Evolutionary conservation across 2,113 vertebrate species (phyloP), one percentile per base, ranked within the genome.

Genomic region (Ancistrus triradiatus): DNA sequence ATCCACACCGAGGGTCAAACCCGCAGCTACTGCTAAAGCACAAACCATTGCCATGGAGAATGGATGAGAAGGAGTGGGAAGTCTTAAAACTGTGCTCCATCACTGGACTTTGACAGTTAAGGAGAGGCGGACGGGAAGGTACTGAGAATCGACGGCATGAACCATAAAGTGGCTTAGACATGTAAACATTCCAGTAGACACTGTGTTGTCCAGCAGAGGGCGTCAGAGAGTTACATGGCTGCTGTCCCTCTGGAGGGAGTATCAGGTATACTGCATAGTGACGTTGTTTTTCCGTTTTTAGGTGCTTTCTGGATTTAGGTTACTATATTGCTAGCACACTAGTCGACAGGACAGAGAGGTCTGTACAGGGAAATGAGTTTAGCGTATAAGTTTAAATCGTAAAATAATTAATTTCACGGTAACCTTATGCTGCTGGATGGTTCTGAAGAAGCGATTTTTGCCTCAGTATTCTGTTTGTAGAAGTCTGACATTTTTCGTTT

Each of bases 1-100:
- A 77, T 89, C 31, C 85, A 84, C 47, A 80, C 85, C 6, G 86
- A 90, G 70, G 86, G 88, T 35, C 88, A 90, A 71, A 90, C 88
- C 1, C 77, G 80, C 35, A 90, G 88, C 82, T 91, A 91, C 72
- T 91, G 89, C 77, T 91, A 76, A 78, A 62, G 65, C 69, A 66
- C 38, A 64, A 55, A 60, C 42, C 28, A 50, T 40, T 46, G 40
- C 28, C 21, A 52, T 37, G 17, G 53, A 52, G 25, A 3, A 11
- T 40, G 28, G 22, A 21, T 42, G 40, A 52, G 31, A 31, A n/a
- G 24, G 13, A 4, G 62, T 37, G n/a, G 21, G 53, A 21, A 21
- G 56, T 71, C 48, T 43, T 55, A 50, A 51, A 53, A 73, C 33
- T 68, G 47, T 33, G 63, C 51, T 38, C 15, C 55, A 62, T n/a